Percentiles rank a stretch among this genome's conserved stretches.
These are phyloP conservation scores for Fragum fragum DNA, from an alignment of 2,888 invertebrate genomes.

Conservation along the genomic window DNA sequence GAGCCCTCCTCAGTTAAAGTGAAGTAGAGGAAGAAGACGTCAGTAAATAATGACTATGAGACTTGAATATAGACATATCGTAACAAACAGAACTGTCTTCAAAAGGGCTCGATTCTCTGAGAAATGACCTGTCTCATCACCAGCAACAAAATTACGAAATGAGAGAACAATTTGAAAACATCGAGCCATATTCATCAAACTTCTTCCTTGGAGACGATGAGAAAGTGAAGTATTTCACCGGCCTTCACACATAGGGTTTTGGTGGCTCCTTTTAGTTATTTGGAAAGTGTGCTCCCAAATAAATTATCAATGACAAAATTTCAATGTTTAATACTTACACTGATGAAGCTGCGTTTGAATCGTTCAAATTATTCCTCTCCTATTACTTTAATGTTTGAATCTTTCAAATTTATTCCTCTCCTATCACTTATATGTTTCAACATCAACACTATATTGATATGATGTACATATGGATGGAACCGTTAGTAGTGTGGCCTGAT, in stretches of 20 bases:
- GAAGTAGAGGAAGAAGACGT: background rate
- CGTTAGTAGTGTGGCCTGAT: conserved; percentile 49
- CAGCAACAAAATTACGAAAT: background rate
- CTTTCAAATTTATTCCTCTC: conserved; percentile 32
- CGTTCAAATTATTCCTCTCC: no score
- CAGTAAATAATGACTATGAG: background rate
- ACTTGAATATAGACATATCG: conserved; percentile 5
- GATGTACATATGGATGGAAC: conserved; percentile 41
- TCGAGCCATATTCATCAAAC: conserved; percentile 1
- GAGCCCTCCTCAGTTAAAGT: background rate
- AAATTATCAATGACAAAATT: no score
- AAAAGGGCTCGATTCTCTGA: no score
- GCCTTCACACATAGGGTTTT: no score
- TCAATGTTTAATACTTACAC: conserved; percentile 26
- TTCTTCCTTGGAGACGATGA: background rate
- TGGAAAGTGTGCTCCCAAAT: no score
- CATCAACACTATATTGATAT: conserved; percentile 29
- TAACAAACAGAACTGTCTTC: conserved; percentile 26
- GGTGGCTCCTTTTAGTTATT: background rate
- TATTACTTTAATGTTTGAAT: no score
- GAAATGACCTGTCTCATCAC: no score
- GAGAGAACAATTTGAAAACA: conserved; percentile 5
- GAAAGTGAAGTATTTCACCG: no score
- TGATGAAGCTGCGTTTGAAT: conserved; percentile 44
- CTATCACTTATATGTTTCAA: conserved; percentile 33